Evolutionary conservation across 2,797 vertebrate species (phyloP).

Genomic region (Arctocebus calabarensis): DNA sequence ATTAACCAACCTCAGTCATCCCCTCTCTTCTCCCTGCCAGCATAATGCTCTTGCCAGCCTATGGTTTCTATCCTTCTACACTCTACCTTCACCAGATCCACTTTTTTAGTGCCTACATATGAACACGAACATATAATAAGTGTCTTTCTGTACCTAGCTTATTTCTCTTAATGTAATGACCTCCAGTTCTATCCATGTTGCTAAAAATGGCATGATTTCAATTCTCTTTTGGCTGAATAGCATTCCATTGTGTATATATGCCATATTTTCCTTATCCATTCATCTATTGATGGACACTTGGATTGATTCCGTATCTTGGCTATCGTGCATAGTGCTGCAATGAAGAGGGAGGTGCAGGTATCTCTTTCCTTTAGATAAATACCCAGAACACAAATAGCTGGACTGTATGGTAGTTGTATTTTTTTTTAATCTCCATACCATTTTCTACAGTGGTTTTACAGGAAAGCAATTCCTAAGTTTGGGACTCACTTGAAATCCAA

Average conservation of each 20-base stretch:
- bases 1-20: neutral
- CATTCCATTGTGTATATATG: too few relatives aligned
- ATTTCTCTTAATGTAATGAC: too few relatives aligned
- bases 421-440: too few relatives aligned
- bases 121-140: neutral
- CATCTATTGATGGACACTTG: neutral
- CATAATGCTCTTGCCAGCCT: neutral
- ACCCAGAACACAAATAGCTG: neutral
- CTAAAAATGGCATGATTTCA: too few relatives aligned
- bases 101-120: neutral
- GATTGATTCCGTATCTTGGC: neutral
- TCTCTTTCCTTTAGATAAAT: neutral
- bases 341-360: too few relatives aligned
- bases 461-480: too few relatives aligned
- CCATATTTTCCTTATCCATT: neutral
- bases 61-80: neutral
- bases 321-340: neutral
- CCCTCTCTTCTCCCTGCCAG: neutral
- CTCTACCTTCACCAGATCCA: neutral
- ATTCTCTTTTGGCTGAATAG: too few relatives aligned
- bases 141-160: neutral
- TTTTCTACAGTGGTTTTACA: too few relatives aligned
- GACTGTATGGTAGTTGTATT: too few relatives aligned
- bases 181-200: too few relatives aligned
- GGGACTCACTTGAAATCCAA: too few relatives aligned